Conservation (phyloP, 2,888 invertebrate species). For the Drosophila kanekoi region DNA sequence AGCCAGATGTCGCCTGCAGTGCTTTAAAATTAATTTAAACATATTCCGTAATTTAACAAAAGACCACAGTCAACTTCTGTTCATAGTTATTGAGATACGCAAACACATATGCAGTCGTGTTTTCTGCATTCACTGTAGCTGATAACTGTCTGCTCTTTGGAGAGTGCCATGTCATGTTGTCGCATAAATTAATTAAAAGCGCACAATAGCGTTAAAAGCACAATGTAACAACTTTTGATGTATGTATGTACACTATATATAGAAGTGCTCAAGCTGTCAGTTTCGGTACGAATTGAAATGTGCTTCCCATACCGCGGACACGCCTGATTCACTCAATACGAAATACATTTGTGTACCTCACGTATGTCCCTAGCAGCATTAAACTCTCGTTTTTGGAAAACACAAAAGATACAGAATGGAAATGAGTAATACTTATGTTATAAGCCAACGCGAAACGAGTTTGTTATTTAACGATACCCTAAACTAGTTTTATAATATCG, state of each 20-base stretch:
- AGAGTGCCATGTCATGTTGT: constrained; percentile 39
- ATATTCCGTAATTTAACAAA: constrained; percentile 34
- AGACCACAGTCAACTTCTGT: constrained; percentile 3
- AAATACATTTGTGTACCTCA: too few species aligned
- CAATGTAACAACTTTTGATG: constrained; percentile 14
- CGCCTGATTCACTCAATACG: too few species aligned
- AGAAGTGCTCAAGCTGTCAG: constrained; percentile 21
- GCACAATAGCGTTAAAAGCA: constrained; percentile 35
- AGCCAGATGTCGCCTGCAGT: constrained; percentile 59
- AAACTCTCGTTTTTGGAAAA: too few species aligned
- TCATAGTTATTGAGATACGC: background rate
- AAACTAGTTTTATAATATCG: too few species aligned
- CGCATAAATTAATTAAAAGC: constrained; percentile 51
- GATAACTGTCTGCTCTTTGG: constrained; percentile 9
- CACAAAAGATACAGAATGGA: too few species aligned
- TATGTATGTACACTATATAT: constrained; percentile 6
- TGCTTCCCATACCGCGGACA: background rate
- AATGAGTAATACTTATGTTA: too few species aligned
- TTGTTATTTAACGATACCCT: too few species aligned
- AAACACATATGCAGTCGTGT: background rate
- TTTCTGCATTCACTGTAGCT: constrained; percentile 18
- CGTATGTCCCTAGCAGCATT: constrained; percentile 26
- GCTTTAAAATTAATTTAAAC: constrained; percentile 56
- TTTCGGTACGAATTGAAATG: constrained; percentile 17
- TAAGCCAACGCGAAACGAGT: too few species aligned